These are phyloP conservation scores for Cebidichthys violaceus DNA, from an alignment of 2,113 vertebrate species.

Conservation along the genomic window DNA sequence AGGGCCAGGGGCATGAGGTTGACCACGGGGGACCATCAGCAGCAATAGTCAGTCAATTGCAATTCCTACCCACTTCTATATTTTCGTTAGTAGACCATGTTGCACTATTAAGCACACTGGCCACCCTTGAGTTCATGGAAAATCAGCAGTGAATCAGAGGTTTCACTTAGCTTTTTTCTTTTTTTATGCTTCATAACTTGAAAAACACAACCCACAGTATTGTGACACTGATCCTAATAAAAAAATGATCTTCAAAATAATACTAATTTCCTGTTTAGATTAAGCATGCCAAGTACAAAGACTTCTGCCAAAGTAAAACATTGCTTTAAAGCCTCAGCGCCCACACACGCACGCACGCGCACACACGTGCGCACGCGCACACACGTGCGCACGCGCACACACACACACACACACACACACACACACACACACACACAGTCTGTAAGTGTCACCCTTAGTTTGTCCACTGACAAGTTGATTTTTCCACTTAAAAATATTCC, in stretches of 20 bases:
- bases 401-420: no score
- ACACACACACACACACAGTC: no score
- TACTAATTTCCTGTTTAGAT: conserved; percentile 2
- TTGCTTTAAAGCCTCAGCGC: conserved; percentile 20
- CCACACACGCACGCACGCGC: conserved; percentile 15
- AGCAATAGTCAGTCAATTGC: not conserved
- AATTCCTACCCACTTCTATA: not conserved
- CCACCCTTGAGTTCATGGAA: not conserved
- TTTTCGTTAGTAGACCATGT: not conserved
- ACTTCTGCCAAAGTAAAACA: conserved; percentile 42
- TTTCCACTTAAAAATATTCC: no score
- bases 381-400: not conserved
- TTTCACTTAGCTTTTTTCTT: not conserved
- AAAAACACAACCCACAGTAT: not conserved
- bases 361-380: no score
- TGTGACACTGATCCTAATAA: conserved; percentile 3
- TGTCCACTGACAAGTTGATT: no score
- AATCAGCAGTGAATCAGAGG: not conserved
- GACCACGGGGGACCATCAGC: not conserved
- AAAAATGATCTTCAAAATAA: not conserved
- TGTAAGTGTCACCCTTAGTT: no score
- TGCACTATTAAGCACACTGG: not conserved
- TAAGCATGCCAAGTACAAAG: conserved; percentile 16
- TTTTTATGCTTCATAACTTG: not conserved
- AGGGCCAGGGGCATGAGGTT: not conserved